Conservation (phyloP, 2,797 vertebrate genomes). For the Somateria mollissima region DNA sequence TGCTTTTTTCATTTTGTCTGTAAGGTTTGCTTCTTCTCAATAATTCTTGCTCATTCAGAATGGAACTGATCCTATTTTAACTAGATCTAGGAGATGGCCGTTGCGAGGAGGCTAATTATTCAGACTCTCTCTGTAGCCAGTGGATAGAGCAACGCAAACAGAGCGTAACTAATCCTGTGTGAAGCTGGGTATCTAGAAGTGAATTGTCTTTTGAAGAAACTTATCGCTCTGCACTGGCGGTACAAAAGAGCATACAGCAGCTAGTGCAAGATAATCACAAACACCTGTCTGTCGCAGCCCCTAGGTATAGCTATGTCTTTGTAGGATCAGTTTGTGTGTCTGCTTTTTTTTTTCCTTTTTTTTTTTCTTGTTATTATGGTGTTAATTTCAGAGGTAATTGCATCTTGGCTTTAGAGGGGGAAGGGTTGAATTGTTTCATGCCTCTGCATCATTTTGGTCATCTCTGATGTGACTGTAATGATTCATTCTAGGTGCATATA, state of each 20-base stretch:
- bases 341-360: not conserved
- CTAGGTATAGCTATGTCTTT: not conserved
- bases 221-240: not conserved
- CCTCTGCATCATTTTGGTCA: not conserved
- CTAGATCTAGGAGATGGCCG: not conserved
- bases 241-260: not conserved
- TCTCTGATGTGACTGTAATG: not conserved
- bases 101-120: not conserved
- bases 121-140: not conserved
- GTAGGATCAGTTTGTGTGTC: not conserved
- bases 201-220: not conserved
- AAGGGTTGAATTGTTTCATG: not conserved
- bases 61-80: not conserved
- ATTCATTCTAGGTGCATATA: not conserved
- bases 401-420: not conserved
- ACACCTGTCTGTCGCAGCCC: not conserved
- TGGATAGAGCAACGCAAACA: not conserved
- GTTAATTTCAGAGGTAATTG: not conserved
- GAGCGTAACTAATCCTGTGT: not conserved
- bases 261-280: not conserved
- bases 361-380: accelerated
- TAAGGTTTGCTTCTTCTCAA: not conserved
- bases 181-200: not conserved
- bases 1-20: accelerated
- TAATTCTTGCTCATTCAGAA: not conserved